Evolutionary conservation across 2,888 invertebrate species (phyloP), one percentile per base, ranked within the genome.

Genomic region (Microdon myrmicae): DNA sequence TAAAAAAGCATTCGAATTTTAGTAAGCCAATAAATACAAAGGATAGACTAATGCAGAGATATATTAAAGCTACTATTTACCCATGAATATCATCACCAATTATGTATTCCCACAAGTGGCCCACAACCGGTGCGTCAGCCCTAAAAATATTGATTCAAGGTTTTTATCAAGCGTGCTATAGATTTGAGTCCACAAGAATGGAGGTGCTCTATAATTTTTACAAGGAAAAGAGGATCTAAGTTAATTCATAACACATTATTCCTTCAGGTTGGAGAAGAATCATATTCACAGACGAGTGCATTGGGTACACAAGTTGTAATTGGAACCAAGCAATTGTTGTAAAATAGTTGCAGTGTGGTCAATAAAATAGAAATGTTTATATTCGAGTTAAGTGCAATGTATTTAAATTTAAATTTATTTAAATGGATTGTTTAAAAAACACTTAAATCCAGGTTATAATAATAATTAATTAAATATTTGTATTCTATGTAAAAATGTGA

Each of bases 111-210:
- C 96, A 96, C 70, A 94, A 82, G 81, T 96, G 95, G 68, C 92
- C 95, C 89, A 96, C 89, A 72, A 98, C 91, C 69, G 98, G 96
- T 73, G 98, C 97, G 84, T 98, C 98, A 71, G 96, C 96, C 97
- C 96, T 94, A 83, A 70, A 81, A 71, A 68, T 67, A 54, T 59
- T 67, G 66, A 45, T n/a, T n/a, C n/a, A n/a, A 41, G 13, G 7
- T 39, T 10, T 13, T 47, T 31, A 64, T 37, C 51, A 55, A 3
- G 12, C 14, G 6, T 29, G 12, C n/a, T 13, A n/a, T 9, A 4
- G 5, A 12, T 12, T 7, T 29, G 12, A 29, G 12, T 26, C 3
- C 2, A 10, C 14, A 9, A 34, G 19, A 8, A 17, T 32, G 12
- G 3, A 9, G 7, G 8, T n/a, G 3, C 8, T 10, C 17, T 31